Conservation (phyloP, 2,113 vertebrate genomes). For the Coturnix japonica region DNA sequence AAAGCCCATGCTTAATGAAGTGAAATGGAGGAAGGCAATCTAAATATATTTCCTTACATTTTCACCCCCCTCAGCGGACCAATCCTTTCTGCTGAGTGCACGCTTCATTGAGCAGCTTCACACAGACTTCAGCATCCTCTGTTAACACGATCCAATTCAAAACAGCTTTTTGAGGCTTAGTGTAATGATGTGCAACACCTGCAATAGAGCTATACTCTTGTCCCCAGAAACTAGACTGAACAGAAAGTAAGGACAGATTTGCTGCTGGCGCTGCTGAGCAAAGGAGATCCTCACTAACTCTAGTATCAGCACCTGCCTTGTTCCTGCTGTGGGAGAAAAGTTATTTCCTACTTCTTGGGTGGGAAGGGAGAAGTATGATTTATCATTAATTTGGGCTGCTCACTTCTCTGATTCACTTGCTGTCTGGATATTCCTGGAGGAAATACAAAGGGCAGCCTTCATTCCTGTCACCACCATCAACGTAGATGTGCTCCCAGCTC, state of each 20-base stretch:
- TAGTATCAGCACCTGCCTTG: neutral
- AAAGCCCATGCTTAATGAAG: neutral
- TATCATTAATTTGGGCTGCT: neutral
- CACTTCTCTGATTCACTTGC: neutral
- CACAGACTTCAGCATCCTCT: neutral
- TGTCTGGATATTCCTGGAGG: neutral
- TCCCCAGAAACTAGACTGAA: neutral
- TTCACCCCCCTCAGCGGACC: neutral
- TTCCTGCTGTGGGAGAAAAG: neutral
- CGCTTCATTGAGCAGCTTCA: neutral
- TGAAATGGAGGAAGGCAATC: neutral
- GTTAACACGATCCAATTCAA: neutral
- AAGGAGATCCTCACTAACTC: neutral
- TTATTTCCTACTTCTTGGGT: rapidly evolving
- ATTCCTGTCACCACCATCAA: neutral
- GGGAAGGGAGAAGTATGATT: neutral
- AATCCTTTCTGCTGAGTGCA: neutral
- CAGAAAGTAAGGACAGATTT: neutral
- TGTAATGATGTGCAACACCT: no score
- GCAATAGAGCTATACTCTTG: neutral
- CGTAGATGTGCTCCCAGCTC: rapidly evolving
- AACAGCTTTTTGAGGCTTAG: neutral
- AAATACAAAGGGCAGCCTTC: neutral
- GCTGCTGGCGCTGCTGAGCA: neutral
- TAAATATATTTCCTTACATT: neutral